Evolutionary conservation across 2,888 invertebrate genomes (phyloP).

Genomic region (Dryobota labecula): DNA sequence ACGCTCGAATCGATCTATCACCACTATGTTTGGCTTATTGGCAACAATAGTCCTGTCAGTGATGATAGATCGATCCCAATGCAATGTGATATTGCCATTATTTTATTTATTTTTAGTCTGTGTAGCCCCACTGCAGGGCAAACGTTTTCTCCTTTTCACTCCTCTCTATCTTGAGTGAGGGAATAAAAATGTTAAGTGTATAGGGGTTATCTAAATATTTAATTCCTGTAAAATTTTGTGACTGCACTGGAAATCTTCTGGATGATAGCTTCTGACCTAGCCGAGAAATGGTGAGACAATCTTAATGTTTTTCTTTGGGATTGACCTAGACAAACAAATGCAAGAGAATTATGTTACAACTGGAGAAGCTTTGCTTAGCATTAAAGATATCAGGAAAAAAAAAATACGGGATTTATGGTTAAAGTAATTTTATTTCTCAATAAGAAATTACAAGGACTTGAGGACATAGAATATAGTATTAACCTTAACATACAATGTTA

Average conservation of each 20-base stretch:
- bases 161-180: neutral
- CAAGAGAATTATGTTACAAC: neutral
- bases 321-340: neutral
- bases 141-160: neutral
- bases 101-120: neutral
- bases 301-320: neutral
- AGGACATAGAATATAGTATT: no score
- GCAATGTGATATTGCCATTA: no score
- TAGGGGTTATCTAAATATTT: neutral
- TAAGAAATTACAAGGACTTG: no score
- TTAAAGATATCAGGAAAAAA: neutral
- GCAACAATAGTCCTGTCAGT: no score
- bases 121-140: neutral
- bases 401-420: no score
- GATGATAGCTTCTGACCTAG: neutral
- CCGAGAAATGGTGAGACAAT: neutral
- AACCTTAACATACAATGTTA: no score
- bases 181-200: neutral
- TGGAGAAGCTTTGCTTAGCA: neutral
- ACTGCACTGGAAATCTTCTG: neutral
- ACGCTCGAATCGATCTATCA: no score
- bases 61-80: no score
- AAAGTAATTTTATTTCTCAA: no score
- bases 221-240: neutral
- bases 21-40: no score